Conservation (phyloP, 1,140 invertebrate species). For the Trachelipus rathkii region DNA sequence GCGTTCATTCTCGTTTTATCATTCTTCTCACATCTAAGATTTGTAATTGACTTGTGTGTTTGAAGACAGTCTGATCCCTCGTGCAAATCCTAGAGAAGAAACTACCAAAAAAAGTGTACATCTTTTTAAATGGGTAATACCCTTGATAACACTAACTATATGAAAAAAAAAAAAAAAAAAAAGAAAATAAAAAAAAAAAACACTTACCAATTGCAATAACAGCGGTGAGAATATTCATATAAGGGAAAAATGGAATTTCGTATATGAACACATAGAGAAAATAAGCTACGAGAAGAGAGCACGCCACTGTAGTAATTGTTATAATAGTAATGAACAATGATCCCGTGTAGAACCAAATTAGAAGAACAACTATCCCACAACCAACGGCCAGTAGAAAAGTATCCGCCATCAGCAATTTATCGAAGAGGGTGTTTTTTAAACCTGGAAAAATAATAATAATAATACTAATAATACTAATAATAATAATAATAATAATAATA, state of each 20-base stretch:
- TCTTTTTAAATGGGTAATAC: no score
- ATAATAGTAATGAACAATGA: slow-evolving; percentile 81
- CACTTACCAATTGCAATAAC: slow-evolving; percentile 78
- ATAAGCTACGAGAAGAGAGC: slow-evolving; percentile 85
- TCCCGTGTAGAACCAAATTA: slow-evolving; percentile 82
- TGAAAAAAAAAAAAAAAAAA: neutral
- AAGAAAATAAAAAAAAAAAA: no score
- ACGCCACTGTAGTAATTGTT: slow-evolving; percentile 74
- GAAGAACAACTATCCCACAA: slow-evolving; percentile 70
- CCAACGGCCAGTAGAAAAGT: slow-evolving; percentile 71
- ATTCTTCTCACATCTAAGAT: no score
- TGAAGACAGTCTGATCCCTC: no score
- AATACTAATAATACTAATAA: no score
- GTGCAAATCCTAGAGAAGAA: no score
- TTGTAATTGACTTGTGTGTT: no score
- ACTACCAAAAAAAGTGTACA: no score
- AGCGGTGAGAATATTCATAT: slow-evolving; percentile 90
- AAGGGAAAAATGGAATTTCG: slow-evolving; percentile 86
- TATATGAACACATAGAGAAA: slow-evolving; percentile 84
- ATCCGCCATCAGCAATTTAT: slow-evolving; percentile 73
- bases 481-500: no score
- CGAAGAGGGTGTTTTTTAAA: slow-evolving; percentile 81
- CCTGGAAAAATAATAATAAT: slow-evolving; percentile 49
- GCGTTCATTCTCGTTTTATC: no score
- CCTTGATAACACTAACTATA: no score